A percentile compares a stretch with the other conserved stretches of the same genome.
Evolutionary conservation across 1,140 invertebrate genomes (phyloP).

Genomic region (Drosophila asahinai): DNA sequence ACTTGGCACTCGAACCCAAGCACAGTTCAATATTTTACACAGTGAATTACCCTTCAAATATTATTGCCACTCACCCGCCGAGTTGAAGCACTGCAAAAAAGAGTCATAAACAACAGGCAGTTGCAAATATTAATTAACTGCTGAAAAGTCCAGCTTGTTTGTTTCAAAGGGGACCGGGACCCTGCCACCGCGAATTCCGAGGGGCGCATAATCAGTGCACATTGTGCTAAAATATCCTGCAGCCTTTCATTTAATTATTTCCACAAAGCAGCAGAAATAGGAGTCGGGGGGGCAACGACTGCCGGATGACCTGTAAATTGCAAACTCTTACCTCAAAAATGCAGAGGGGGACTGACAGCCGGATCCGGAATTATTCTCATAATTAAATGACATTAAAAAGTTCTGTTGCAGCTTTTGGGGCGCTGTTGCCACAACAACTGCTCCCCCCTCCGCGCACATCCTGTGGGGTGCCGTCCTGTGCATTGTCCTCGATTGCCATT

Average conservation of each 20-base stretch:
- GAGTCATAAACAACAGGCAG: slow-evolving; percentile 37
- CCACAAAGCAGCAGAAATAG: slow-evolving; percentile 39
- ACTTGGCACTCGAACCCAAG: slow-evolving; percentile 22
- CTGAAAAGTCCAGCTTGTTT: slow-evolving; percentile 62
- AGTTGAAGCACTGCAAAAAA: slow-evolving; percentile 17
- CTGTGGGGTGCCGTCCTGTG: slow-evolving; percentile 14
- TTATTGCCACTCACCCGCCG: slow-evolving; percentile 17
- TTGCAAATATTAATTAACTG: slow-evolving; percentile 72
- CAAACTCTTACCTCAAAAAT: slow-evolving; percentile 5
- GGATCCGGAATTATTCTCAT: slow-evolving; percentile 61
- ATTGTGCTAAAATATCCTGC: slow-evolving; percentile 71
- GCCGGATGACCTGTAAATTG: slow-evolving; percentile 20
- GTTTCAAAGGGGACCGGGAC: slow-evolving; percentile 24
- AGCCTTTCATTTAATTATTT: slow-evolving; percentile 73
- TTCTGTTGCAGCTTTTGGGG: slow-evolving; percentile 38
- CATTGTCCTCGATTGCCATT: slow-evolving; percentile 60
- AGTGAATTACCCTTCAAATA: slow-evolving; percentile 25
- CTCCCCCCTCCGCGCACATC: not conserved
- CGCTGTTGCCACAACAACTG: slow-evolving; percentile 2
- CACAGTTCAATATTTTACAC: slow-evolving; percentile 5
- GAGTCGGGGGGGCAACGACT: slow-evolving; percentile 14
- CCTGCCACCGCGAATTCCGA: not conserved
- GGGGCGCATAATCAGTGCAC: slow-evolving; percentile 62
- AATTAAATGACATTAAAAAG: slow-evolving; percentile 76
- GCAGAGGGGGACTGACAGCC: not conserved